Evolutionary conservation across 53 echinoderm and acorn worm genomes (phyloP).

Genomic region (Zoroaster sp.): DNA sequence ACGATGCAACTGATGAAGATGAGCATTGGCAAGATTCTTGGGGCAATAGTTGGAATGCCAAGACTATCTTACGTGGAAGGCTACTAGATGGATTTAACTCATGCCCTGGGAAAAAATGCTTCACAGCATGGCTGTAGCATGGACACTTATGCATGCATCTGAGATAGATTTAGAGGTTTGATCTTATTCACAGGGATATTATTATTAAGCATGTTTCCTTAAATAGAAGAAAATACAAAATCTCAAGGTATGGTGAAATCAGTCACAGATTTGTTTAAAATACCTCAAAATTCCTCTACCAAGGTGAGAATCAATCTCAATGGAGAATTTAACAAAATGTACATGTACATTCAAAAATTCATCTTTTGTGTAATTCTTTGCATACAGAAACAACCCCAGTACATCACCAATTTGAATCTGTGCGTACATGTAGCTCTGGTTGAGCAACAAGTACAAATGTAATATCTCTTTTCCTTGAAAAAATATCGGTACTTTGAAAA

Average conservation of each 20-base stretch:
- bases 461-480: not conserved
- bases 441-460: too few relatives aligned
- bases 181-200: not conserved
- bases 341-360: too few relatives aligned
- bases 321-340: too few relatives aligned
- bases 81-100: slow-evolving; percentile 6
- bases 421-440: too few relatives aligned
- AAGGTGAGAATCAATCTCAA: too few relatives aligned
- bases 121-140: not conserved
- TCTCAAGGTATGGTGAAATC: too few relatives aligned
- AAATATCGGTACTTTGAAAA: not conserved
- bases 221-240: too few relatives aligned
- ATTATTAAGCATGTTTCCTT: not conserved
- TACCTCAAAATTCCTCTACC: too few relatives aligned
- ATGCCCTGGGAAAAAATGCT: slow-evolving; percentile 3
- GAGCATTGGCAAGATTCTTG: slow-evolving; percentile 8
- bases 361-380: too few relatives aligned
- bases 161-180: not conserved
- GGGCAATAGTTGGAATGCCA: slow-evolving; percentile 16
- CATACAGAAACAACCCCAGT: too few relatives aligned
- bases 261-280: too few relatives aligned
- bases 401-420: too few relatives aligned
- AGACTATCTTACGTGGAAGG: not conserved
- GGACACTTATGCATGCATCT: not conserved
- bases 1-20: not conserved